phyloP scores from a whole-genome alignment of 2,113 vertebrate genomes.

The Nycticebus coucang region DNA sequence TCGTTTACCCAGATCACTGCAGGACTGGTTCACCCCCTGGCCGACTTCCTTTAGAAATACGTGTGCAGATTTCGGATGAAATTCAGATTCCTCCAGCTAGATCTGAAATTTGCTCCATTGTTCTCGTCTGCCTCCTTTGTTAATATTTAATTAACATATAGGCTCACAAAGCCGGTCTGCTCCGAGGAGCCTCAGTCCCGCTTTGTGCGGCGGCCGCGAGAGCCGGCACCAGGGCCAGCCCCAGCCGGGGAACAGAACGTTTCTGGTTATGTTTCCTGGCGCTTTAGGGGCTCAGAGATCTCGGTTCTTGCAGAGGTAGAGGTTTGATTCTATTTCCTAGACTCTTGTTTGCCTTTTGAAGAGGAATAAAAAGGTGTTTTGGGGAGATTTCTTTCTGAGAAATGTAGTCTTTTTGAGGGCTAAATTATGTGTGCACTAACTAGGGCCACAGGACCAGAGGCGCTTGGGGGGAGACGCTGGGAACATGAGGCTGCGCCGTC shows the following conservation, averaged over 20 bases:
- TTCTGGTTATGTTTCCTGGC: not conserved
- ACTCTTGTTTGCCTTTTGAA: slow-evolving; percentile 6
- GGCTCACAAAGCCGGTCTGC: slow-evolving; percentile 88
- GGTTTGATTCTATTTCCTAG: not conserved
- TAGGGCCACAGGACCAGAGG: rapidly evolving
- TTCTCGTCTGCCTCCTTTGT: slow-evolving; percentile 92
- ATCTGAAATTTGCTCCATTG: slow-evolving; percentile 93
- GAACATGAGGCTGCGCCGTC: not conserved
- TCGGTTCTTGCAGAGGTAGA: not conserved
- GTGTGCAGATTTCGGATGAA: not conserved
- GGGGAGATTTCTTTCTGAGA: not conserved
- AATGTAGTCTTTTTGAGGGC: not conserved
- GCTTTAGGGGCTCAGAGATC: not conserved
- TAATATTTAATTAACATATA: slow-evolving; percentile 96
- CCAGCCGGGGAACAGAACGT: not conserved
- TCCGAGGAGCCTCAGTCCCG: slow-evolving; percentile 68
- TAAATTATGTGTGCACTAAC: not conserved
- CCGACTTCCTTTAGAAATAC: not conserved
- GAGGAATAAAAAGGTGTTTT: not conserved
- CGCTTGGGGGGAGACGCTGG: not conserved
- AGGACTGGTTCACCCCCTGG: slow-evolving; percentile 20
- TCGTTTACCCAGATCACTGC: slow-evolving; percentile 2
- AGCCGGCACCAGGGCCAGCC: not conserved
- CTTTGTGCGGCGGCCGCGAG: slow-evolving; percentile 55
- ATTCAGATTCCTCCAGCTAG: slow-evolving; percentile 73